Evolutionary conservation across 2,113 vertebrate species (phyloP).

Genomic region (Sialia sialis): DNA sequence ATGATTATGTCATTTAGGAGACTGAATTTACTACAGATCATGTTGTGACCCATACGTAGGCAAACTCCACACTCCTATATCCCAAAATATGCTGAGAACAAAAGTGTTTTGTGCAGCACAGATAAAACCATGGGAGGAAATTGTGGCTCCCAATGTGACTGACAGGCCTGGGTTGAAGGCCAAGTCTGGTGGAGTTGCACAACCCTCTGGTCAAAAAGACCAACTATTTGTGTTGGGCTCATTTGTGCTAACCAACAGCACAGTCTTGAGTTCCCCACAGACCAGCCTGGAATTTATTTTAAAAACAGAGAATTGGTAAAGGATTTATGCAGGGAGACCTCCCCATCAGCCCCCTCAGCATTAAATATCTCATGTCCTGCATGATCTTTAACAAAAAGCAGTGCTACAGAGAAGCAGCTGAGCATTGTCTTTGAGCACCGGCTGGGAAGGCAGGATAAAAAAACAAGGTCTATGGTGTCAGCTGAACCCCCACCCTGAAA

Average conservation of each 20-base stretch:
- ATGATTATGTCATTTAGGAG: not conserved
- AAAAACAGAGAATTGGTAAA: not conserved
- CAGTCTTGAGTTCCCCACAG: not conserved
- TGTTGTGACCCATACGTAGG: not conserved
- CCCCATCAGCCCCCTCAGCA: not conserved
- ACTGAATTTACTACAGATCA: not conserved
- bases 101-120: not conserved
- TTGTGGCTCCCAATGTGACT: not conserved
- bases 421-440: not conserved
- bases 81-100: not conserved
- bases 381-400: not conserved
- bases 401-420: not conserved
- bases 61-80: not conserved
- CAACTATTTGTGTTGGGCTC: not conserved
- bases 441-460: not conserved
- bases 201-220: not conserved
- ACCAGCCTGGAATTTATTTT: not conserved
- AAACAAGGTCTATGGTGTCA: not conserved
- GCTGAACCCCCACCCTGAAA: not conserved
- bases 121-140: conserved; percentile 17
- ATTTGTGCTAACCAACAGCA: not conserved
- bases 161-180: not conserved
- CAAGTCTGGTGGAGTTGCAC: not conserved
- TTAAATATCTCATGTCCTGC: not conserved
- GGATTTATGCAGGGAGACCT: not conserved